Conservation (phyloP, 2,797 vertebrate species). For the Molossus alvarezi region DNA sequence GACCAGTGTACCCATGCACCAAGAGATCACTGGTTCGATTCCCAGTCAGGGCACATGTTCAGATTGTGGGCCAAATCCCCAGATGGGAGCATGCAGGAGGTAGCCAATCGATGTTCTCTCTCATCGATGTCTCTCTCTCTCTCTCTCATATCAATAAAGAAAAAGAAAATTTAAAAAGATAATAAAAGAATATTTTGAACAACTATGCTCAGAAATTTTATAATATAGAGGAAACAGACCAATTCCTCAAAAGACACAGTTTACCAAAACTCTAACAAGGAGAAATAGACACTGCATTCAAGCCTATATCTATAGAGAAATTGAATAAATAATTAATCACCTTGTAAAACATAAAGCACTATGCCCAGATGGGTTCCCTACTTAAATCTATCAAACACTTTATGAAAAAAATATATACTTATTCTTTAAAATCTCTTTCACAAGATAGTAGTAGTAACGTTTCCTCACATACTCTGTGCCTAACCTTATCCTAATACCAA, state of each 20-base stretch:
- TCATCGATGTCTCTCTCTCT: too few species aligned
- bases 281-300: not conserved
- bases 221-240: not conserved
- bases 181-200: not conserved
- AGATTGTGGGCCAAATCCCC: too few species aligned
- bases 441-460: not conserved
- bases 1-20: too few species aligned
- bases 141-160: too few species aligned
- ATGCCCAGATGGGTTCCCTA: not conserved
- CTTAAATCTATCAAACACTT: not conserved
- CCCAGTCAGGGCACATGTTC: too few species aligned
- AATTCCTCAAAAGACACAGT: not conserved
- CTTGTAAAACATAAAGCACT: not conserved
- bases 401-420: not conserved
- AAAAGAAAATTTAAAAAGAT: not conserved
- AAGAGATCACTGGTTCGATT: too few species aligned
- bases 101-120: too few species aligned
- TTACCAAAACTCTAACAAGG: not conserved
- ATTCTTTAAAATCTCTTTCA: not conserved
- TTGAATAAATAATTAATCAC: not conserved
- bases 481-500: not conserved
- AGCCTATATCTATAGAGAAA: not conserved
- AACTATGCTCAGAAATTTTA: not conserved
- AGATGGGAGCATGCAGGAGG: too few species aligned
- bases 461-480: not conserved